Base-by-base conservation (phyloP, 2,888 invertebrate genomes). In the Rosalia funebris region DNA sequence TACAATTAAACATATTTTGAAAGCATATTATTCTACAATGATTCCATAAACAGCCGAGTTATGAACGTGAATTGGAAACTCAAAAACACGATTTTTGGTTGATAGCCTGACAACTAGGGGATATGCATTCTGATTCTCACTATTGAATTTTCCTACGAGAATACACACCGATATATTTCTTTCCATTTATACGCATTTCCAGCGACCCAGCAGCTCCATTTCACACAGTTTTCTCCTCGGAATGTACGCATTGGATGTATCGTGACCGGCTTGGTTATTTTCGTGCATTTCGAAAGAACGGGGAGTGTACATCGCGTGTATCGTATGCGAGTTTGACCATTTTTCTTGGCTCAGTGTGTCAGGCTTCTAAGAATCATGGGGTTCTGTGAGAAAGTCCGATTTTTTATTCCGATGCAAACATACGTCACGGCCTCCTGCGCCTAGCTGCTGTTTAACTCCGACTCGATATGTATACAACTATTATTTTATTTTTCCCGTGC, bases 281-380 rank as follows among this genome's bases (percentile, higher is more conserved):
- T 78, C 77, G 78, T 79, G 77, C 76, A 72, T 75, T 73, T 74
- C 71, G 68, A 59, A 60, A 70, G 61, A 62, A 44, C 61, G n/a
- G n/a, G 56, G 77, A 78, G 68, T 79, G 78, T 79, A 79, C 79
- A 80, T 80, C 78, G 80, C 80, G 80, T 79, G 80, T 74, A 72
- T 70, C 65, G 69, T 75, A 72, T 74, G 76, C 77, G 76, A 78
- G 78, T 79, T 79, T 79, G 79, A 79, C 79, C 79, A 80, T 81
- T 80, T 80, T 80, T 80, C 80, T 80, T 78, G 74, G 78, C 77
- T 78, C 77, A 79, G 75, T 80, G 78, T 80, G 80, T 80, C 80
- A 79, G 80, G 77, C 76, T 81, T 81, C 80, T 78, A 75, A 78
- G 80, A 81, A 81, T 79, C 79, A 73, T 77, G 77, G 74, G 73